phyloP scores from a whole-genome alignment of 1,140 invertebrate species.

The Manduca sexta region DNA sequence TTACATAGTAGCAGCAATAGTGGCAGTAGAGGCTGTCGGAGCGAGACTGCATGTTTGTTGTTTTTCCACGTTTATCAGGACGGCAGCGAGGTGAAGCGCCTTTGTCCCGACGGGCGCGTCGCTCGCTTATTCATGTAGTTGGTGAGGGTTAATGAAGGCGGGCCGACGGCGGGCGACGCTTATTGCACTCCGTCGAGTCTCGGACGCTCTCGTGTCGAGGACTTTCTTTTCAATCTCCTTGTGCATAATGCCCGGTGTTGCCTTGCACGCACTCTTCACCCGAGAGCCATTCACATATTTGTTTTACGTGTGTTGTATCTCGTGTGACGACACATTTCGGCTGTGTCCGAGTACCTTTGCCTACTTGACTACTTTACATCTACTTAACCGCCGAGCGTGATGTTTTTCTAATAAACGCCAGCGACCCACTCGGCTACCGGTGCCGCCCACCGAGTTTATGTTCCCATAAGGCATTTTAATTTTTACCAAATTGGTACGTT shows the following conservation, averaged over 20 bases:
- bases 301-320: constrained; percentile 58
- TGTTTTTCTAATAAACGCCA: constrained; percentile 32
- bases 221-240: constrained; percentile 65
- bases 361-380: constrained; percentile 42
- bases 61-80: constrained; percentile 43
- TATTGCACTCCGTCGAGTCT: constrained; percentile 55
- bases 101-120: constrained; percentile 21
- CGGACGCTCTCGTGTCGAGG: constrained; percentile 58
- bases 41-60: constrained; percentile 24
- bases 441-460: not conserved
- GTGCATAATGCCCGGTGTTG: constrained; percentile 61
- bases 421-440: constrained; percentile 18
- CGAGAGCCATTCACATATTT: constrained; percentile 56
- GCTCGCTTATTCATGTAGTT: constrained; percentile 46
- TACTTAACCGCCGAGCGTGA: constrained; percentile 36
- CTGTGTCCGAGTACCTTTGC: constrained; percentile 31
- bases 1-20: constrained; percentile 12
- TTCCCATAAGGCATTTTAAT: not conserved
- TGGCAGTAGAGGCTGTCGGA: not conserved
- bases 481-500: not conserved
- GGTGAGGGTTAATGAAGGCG: constrained; percentile 59
- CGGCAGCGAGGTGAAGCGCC: constrained; percentile 24
- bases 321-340: constrained; percentile 50
- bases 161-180: constrained; percentile 52
- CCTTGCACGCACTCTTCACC: constrained; percentile 51